Conservation (phyloP, 2,888 invertebrate species). For the Eristalis pertinax region DNA sequence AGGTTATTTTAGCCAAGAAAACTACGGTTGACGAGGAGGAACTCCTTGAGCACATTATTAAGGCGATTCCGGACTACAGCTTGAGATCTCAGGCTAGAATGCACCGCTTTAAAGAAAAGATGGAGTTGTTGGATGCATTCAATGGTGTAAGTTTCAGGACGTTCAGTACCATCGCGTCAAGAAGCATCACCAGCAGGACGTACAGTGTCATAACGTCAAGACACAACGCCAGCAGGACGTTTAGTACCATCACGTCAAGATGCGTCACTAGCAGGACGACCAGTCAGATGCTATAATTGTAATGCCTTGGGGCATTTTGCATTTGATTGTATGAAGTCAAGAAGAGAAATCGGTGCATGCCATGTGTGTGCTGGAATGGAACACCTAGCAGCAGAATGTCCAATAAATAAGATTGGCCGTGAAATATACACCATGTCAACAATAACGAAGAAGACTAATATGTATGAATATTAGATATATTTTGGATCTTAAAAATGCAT, state of each 20-base stretch:
- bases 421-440: not conserved
- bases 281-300: not conserved
- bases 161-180: not conserved
- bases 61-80: not conserved
- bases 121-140: not conserved
- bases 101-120: not conserved
- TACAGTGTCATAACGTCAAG: not conserved
- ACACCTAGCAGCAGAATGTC: not conserved
- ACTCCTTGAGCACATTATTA: not conserved
- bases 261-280: not conserved
- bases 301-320: not conserved
- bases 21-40: not conserved
- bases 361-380: not conserved
- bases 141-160: not conserved
- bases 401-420: not conserved
- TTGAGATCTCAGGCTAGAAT: not conserved
- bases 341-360: not conserved
- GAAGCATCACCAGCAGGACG: not conserved
- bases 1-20: not conserved
- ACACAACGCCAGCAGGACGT: not conserved
- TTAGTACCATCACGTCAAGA: not conserved
- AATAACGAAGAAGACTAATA: not conserved
- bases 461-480: not conserved
- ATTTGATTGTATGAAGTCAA: not conserved
- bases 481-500: too few relatives aligned